Conservation (phyloP, 53 echinoderm and acorn worm species). For the Echinarachnius parma region DNA sequence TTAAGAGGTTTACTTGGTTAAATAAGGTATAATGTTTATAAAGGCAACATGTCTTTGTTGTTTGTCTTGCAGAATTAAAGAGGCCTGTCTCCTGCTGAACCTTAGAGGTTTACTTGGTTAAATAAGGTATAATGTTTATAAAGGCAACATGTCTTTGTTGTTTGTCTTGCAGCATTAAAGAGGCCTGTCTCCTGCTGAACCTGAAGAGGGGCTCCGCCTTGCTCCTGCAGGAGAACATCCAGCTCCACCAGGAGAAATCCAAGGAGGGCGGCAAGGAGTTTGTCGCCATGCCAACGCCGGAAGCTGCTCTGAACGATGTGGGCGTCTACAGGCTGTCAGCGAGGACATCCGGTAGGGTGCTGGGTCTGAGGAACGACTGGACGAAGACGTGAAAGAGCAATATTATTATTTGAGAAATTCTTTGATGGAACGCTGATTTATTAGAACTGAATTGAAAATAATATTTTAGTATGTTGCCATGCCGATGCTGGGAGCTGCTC, state of each 20-base stretch:
- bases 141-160: no score
- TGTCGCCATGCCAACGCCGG: slow-evolving; percentile 38
- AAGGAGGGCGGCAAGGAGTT: slow-evolving; percentile 15
- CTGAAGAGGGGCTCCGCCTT: slow-evolving; percentile 76
- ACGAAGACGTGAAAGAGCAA: slow-evolving; percentile 58
- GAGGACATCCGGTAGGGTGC: slow-evolving; percentile 58
- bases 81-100: no score
- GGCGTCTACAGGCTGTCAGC: slow-evolving; percentile 71
- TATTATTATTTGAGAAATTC: no score
- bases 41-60: no score
- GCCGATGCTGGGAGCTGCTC: slow-evolving; percentile 48
- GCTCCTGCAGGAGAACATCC: slow-evolving; percentile 61
- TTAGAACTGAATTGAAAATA: no score
- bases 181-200: slow-evolving; percentile 72
- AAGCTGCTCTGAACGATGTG: slow-evolving; percentile 62
- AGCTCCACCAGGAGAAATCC: slow-evolving; percentile 53
- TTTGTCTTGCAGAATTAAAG: no score
- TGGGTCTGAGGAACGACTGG: slow-evolving; percentile 80
- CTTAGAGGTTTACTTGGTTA: no score
- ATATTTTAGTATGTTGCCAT: no score
- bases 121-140: no score
- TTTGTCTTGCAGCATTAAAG: slow-evolving; percentile 76
- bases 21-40: no score
- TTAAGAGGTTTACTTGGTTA: no score
- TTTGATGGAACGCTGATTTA: no score